Percentiles rank a stretch among this genome's conserved stretches.
These are phyloP conservation scores for Pterophyllum scalare DNA, from an alignment of 2,113 vertebrate genomes.

Conservation along the genomic window DNA sequence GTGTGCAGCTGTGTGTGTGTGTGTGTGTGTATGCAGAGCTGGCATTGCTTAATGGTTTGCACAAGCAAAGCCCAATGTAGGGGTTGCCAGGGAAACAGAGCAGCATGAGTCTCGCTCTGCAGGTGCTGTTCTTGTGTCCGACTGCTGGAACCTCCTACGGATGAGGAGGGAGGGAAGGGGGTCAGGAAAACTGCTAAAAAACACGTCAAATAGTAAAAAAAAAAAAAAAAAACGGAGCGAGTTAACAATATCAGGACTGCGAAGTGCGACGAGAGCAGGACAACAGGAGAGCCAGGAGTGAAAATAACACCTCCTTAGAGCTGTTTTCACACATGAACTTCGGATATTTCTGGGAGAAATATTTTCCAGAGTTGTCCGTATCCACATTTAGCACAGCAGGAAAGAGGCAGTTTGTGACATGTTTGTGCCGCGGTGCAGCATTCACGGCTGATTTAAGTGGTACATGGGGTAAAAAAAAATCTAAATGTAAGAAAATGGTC, in stretches of 20 bases:
- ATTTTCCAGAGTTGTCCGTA: not conserved
- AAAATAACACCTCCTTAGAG: constrained; percentile 2
- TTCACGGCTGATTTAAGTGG: not conserved
- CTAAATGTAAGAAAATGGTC: not conserved
- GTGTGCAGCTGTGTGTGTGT: constrained; percentile 9
- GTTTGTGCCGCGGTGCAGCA: not conserved
- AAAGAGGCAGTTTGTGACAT: not conserved
- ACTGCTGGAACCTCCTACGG: constrained; percentile 73
- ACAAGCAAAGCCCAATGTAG: constrained; percentile 74
- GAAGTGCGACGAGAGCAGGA: not conserved
- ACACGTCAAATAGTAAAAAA: not conserved
- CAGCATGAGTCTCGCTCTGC: constrained; percentile 76
- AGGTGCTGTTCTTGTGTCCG: constrained; percentile 79
- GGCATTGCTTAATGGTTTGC: constrained; percentile 75
- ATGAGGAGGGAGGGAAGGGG: constrained; percentile 8
- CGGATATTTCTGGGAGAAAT: not conserved
- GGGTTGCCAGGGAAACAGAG: constrained; percentile 83
- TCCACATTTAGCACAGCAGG: not conserved
- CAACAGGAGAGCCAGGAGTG: not conserved
- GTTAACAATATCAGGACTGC: not conserved
- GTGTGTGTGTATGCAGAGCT: constrained; percentile 56
- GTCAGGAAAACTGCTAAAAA: not conserved
- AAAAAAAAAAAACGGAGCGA: not conserved
- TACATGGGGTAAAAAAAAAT: not conserved
- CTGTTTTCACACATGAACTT: constrained; percentile 1